Base-by-base conservation (phyloP, 2,888 invertebrate genomes). In the Cephus rjabovi region DNA sequence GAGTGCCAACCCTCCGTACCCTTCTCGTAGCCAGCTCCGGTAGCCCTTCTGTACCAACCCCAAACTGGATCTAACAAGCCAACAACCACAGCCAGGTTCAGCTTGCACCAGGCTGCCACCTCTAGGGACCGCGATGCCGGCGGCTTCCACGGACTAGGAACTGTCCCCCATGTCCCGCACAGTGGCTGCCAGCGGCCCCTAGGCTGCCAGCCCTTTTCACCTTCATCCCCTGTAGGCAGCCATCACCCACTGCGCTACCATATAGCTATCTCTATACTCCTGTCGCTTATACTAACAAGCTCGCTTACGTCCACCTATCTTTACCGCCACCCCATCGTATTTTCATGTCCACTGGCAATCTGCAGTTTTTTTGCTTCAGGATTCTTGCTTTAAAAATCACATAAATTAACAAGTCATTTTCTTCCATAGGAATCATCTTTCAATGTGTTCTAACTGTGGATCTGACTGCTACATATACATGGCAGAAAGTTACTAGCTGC, bases 31-130 rank as follows among this genome's bases (percentile, higher is more conserved):
- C 6, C 40, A 15, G 40, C 40, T 40, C 40, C 40, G 40, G 40
- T 40, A 12, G 33, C 74, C 79, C 15, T 70, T 79, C 79, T 12
- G 77, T 81, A 78, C 81, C 84, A 81, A 82, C 84, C 84, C 84
- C 86, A 86, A 89, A 88, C 86, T 87, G 86, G 86, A 87, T 87
- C 86, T 87, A 88, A 87, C 87, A 87, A 89, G 89, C 86, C 84
- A 83, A 85, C 86, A 83, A 89, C 89, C 88, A 83, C 89, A 88
- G 86, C 86, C 83, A 84, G 86, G 85, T 87, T 86, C 85, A 80
- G 84, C 84, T 84, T 84, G 86, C 84, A 85, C 86, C 84, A 83
- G 83, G 79, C 82, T 80, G 83, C 84, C 83, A 82, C 86, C 86
- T 86, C 87, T 82, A 78, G 85, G 87, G 85, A 86, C 81, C 76